A percentile compares a stretch with the other conserved stretches of the same genome.
phyloP scores from a whole-genome alignment of 2,888 invertebrate genomes.

The Cyrtodaria siliqua region DNA sequence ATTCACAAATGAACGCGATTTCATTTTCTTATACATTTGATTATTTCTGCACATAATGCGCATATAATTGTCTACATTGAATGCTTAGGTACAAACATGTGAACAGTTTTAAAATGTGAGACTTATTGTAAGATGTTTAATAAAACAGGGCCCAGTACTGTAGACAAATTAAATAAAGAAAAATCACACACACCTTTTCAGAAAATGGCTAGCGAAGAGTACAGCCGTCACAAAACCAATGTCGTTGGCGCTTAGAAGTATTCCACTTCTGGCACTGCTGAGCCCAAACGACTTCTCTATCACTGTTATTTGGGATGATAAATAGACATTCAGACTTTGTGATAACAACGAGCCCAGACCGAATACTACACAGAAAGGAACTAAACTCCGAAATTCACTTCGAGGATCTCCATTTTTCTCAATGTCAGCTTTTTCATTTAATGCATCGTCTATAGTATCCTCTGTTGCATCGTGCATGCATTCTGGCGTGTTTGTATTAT shows the following conservation, averaged over 20 bases:
- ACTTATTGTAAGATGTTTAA: too few species aligned
- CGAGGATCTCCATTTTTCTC: neutral
- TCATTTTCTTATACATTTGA: too few species aligned
- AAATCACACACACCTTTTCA: constrained; percentile 44
- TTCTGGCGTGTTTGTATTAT: too few species aligned
- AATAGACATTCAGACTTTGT: constrained; percentile 39
- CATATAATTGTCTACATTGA: too few species aligned
- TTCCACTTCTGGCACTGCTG: constrained; percentile 44
- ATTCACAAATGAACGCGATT: too few species aligned
- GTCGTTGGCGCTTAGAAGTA: constrained; percentile 58
- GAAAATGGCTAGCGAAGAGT: constrained; percentile 49
- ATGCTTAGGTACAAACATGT: too few species aligned
- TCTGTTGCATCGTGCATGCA: neutral
- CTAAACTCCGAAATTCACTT: constrained; percentile 29
- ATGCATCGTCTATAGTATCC: neutral
- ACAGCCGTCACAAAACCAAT: constrained; percentile 55
- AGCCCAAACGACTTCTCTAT: constrained; percentile 44
- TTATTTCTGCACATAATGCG: too few species aligned
- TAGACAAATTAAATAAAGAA: too few species aligned
- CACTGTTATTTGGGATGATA: constrained; percentile 55
- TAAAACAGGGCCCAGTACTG: too few species aligned
- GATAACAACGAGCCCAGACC: constrained; percentile 52
- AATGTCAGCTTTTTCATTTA: neutral
- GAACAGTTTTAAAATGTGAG: too few species aligned
- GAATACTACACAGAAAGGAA: constrained; percentile 46